Base-by-base conservation (phyloP, 2,113 vertebrate genomes). In the Condylura cristata region DNA sequence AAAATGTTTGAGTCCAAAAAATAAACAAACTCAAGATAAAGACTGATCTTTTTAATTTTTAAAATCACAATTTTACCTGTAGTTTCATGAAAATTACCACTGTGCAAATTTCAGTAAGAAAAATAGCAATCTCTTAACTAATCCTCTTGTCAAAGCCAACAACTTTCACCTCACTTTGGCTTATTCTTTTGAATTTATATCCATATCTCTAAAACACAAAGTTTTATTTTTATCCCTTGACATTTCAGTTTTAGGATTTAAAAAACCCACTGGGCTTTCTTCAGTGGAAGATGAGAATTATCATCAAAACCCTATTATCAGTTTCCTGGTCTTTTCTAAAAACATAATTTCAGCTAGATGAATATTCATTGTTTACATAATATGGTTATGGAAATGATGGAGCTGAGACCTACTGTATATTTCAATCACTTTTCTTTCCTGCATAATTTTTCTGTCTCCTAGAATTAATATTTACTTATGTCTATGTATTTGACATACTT, bases 171-270 rank as follows among this genome's bases (percentile, higher is more conserved):
- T 76, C 72, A 93, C 44, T 76, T 89, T 58, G 70, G 39, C 39
- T 89, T 66, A 71, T 56, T 74, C 26, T 91, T 96, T 58, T 65
- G 28, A 34, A 79, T 70, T 44, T 63, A 74, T 32, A 76, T 39
- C 61, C 17, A 46, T 26, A 18, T 85, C 46, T 85, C 12, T 34
- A 60, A 37, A 8, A 88, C 41, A 89, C 41, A 3, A 30, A n/a
- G 44, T 58, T 0, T 53, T 63, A 74, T 61, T 70, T 74, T 83
- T 56, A 72, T 0, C 86, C 5, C 16, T 66, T 82, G n/a, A 56
- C n/a, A 44, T 84, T 56, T 10, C 87, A 32, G 65, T 76, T 91
- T 86, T 93, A 95, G n/a, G 26, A 84, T 83, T 58, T 93, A 75
- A n/a, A n/a, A n/a, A n/a, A n/a, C 30, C 53, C 76, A 91, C 51